Base-by-base conservation (phyloP, 1,140 invertebrate species). In the Holotrichia oblita region DNA sequence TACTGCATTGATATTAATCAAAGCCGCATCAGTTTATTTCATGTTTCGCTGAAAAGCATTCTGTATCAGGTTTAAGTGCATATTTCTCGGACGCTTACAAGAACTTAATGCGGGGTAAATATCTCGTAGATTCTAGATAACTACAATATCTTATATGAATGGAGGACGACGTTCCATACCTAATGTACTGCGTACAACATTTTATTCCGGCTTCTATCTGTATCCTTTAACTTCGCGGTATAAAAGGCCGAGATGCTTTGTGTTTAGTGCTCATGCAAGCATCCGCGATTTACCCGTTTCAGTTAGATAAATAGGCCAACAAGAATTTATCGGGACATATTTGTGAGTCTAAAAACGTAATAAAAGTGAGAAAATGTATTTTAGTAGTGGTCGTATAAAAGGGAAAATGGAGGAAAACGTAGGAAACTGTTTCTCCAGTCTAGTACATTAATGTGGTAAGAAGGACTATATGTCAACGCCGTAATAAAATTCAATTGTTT, bases 271-370 rank as follows among this genome's bases (percentile, higher is more conserved):
- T 17, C 48, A 17, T 55, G 17, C 17, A 55, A 17, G 48, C 17
- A 55, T 55, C 48, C 14, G 48, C 14, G 48, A 17, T 17, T 55
- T 55, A 55, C 48, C n/a, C 17, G 48, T 55, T n/a, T 55, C 48
- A 55, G 48, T 55, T 55, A 55, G n/a, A 55, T 55, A 55, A 55
- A 55, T 55, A 55, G 48, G 48, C 9, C 48, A 55, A 55, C 48
- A 55, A 55, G 48, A 55, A 55, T 55, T 55, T 55, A 55, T 55
- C 48, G 48, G n/a, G 14, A 17, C 48, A 17, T 17, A 55, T 55
- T 55, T 55, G 48, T 55, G 48, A 55, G 48, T 55, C 48, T 55
- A 55, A 55, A 55, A 55, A 55, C 48, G 17, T 17, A 55, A 55
- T 55, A 55, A 55, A 55, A 17, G 48, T 17, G 48, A 2, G 48